Conservation (phyloP, 2,888 invertebrate genomes). For the Eupithecia vulgata region DNA sequence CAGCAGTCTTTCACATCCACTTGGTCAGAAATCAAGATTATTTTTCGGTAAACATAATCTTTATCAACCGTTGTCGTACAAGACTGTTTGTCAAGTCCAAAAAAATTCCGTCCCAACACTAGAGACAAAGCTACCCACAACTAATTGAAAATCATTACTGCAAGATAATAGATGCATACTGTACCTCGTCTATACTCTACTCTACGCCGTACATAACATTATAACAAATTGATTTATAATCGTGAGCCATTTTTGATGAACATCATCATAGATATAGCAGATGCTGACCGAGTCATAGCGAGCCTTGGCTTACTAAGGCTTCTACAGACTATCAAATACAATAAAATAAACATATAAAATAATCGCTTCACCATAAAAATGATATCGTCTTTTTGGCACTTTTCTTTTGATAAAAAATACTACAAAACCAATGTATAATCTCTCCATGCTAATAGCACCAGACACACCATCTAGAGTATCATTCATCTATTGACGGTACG, state of each 20-base stretch:
- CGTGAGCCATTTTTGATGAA: slow-evolving; percentile 55
- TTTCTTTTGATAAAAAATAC: too few relatives aligned
- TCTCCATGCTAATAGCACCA: too few relatives aligned
- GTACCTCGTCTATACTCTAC: background rate
- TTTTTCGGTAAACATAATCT: background rate
- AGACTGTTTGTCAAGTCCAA: background rate
- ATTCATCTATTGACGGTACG: too few relatives aligned
- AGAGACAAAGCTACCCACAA: slow-evolving; percentile 40
- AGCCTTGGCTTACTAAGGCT: background rate
- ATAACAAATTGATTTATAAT: slow-evolving; percentile 78
- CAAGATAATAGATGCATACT: background rate
- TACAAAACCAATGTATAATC: too few relatives aligned
- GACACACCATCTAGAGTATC: too few relatives aligned
- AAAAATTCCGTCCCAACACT: background rate
- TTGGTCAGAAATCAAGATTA: background rate
- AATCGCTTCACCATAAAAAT: too few relatives aligned
- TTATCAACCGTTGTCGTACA: background rate
- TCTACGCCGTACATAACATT: slow-evolving; percentile 57
- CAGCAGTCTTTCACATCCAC: too few relatives aligned
- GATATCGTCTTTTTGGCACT: too few relatives aligned
- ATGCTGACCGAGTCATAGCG: background rate
- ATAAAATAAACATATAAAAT: too few relatives aligned
- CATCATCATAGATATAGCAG: slow-evolving; percentile 1
- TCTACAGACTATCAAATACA: too few relatives aligned
- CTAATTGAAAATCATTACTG: slow-evolving; percentile 67